Conservation (phyloP, 2,888 invertebrate genomes). For the Mantis religiosa region DNA sequence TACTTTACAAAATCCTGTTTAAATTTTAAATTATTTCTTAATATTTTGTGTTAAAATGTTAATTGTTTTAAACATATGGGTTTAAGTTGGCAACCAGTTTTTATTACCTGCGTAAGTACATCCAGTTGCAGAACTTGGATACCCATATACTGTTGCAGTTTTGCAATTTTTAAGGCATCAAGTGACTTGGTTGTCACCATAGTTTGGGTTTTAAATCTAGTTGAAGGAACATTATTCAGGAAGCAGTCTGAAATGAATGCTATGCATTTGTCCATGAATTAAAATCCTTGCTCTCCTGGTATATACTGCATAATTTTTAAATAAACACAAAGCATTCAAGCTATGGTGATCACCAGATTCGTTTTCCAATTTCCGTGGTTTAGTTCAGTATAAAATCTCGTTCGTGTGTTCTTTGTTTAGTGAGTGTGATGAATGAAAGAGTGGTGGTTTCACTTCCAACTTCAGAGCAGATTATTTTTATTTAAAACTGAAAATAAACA, state of each 20-base stretch:
- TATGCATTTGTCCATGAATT: slow-evolving; percentile 10
- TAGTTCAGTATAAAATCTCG: slow-evolving; percentile 24
- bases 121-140: neutral
- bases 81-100: neutral
- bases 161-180: neutral
- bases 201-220: slow-evolving; percentile 11
- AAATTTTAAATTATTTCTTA: neutral
- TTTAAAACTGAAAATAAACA: slow-evolving; percentile 19
- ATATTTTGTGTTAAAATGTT: neutral
- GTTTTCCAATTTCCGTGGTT: slow-evolving; percentile 20
- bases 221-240: slow-evolving; percentile 4
- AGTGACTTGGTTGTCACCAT: slow-evolving; percentile 30
- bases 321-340: neutral
- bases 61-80: neutral
- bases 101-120: neutral
- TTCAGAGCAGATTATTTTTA: slow-evolving; percentile 29
- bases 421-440: slow-evolving; percentile 24
- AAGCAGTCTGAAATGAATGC: neutral
- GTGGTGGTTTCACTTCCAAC: slow-evolving; percentile 24
- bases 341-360: slow-evolving; percentile 31
- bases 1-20: neutral
- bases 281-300: slow-evolving; percentile 28
- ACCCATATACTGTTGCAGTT: neutral
- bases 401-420: slow-evolving; percentile 28
- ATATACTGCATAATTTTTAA: neutral